Base-by-base conservation (phyloP, 2,797 vertebrate species). In the Galagoides demidoff region DNA sequence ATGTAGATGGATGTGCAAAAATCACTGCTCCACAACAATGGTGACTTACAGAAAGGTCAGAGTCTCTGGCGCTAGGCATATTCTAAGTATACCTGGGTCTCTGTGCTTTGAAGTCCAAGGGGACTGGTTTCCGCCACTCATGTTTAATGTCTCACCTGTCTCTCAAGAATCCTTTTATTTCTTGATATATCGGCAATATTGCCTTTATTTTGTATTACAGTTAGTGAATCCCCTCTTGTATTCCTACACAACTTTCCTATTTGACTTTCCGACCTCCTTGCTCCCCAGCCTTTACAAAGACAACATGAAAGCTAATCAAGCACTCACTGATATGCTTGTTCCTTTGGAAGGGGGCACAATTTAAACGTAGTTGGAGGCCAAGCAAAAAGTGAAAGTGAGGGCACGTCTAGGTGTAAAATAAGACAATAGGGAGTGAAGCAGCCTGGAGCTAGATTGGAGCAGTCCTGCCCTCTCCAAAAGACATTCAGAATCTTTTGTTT, bases 121-220 rank as follows among this genome's bases (percentile, higher is more conserved):
- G 20, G 16, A 2, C 63, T 95, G 55, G 17, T 68, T 83, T 85
- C 43, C 89, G 31, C 78, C 3, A 25, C 6, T 89, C n/a, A 63
- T 1, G 2, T 37, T 83, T 96, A 81, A 84, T 74, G 77, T 93
- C 61, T 95, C 79, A 89, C 29, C 88, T 8, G 57, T 94, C 43
- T 81, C 57, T 66, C 64, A 70, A 74, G 27, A 73, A 89, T 86
- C 22, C 13, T 96, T 93, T 93, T 74, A 52, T 71, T 96, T 82
- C 22, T 89, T 77, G n/a, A 43, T 78, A 9, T 89, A 5, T 81
- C 70, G 55, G 49, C 93, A 95, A 92, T 78, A 49, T 29, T 4
- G 37, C 39, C 37, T 89, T 57, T 81, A 59, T 87, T 81, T 45
- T 84, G 25, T 78, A n/a, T 85, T 74, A 45, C 10, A 34, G 66